Evolutionary conservation across 2,888 invertebrate genomes (phyloP).

Genomic region (Phytoseiulus persimilis): DNA sequence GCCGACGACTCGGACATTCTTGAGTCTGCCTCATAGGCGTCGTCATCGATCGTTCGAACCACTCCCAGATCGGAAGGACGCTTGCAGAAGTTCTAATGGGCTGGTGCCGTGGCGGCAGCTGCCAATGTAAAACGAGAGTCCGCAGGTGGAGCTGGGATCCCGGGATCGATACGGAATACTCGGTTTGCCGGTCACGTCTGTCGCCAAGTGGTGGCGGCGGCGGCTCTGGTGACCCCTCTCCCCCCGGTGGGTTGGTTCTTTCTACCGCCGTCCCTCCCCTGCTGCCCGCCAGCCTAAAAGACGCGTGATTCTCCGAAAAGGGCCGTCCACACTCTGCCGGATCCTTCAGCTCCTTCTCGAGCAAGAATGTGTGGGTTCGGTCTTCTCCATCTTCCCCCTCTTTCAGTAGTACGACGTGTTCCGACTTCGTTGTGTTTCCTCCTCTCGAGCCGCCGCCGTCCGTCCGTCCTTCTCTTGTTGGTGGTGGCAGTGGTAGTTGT

Average conservation of each 20-base stretch:
- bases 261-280: neutral
- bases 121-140: neutral
- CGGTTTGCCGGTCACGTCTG: slow-evolving; percentile 38
- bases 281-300: neutral
- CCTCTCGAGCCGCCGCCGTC: neutral
- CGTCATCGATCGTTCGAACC: no score
- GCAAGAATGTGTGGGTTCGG: no score
- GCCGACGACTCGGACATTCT: no score
- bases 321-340: no score
- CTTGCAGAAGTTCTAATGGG: neutral
- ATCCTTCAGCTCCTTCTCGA: no score
- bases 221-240: neutral
- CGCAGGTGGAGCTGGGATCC: neutral
- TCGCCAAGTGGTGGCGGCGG: slow-evolving; percentile 18
- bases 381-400: neutral
- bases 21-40: no score
- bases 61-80: neutral
- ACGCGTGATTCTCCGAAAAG: no score
- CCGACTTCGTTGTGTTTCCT: neutral
- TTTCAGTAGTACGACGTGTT: neutral
- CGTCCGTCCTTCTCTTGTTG: neutral
- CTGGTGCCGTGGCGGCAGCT: neutral
- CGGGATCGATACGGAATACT: slow-evolving; percentile 15
- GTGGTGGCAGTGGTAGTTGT: neutral
- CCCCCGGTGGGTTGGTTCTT: neutral